Evolutionary conservation across 2,888 invertebrate genomes (phyloP).

Genomic region (Xiphydria camelus): DNA sequence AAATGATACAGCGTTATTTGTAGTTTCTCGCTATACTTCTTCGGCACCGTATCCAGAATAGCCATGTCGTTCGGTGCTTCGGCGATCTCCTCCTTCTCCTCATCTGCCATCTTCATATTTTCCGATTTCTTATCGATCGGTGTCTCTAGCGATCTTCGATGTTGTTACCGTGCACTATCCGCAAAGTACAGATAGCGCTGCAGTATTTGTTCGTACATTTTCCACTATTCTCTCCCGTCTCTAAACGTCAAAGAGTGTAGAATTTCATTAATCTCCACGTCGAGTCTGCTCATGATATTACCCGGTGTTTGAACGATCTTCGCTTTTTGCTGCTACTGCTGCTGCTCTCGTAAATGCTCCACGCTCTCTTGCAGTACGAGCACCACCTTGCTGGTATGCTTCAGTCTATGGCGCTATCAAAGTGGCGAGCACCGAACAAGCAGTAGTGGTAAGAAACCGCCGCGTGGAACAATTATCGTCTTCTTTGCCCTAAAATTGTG

Average conservation of each 20-base stretch:
- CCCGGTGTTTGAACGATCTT: background rate
- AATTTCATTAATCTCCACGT: conserved; percentile 2
- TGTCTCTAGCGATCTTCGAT: no score
- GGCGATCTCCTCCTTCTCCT: background rate
- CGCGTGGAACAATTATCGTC: conserved; percentile 6
- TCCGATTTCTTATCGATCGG: no score
- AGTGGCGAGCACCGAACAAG: no score
- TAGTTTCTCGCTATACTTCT: background rate
- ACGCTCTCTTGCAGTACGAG: conserved; percentile 7
- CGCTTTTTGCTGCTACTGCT: background rate
- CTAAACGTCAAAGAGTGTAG: background rate
- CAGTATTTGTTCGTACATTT: background rate
- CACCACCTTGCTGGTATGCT: conserved; percentile 7
- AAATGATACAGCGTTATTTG: background rate
- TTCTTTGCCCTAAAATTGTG: conserved; percentile 3
- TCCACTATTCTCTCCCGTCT: conserved; percentile 7
- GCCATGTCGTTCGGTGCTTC: background rate
- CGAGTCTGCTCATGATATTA: background rate
- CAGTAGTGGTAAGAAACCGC: conserved; percentile 2
- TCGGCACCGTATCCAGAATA: background rate
- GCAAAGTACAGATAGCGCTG: conserved; percentile 8
- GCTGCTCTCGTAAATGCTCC: background rate
- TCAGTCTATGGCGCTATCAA: no score
- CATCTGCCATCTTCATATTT: no score
- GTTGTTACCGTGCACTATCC: background rate